Evolutionary conservation across 2,113 vertebrate genomes (phyloP), one percentile per base, ranked within the genome.

Genomic region (Tragelaphus strepsiceros): DNA sequence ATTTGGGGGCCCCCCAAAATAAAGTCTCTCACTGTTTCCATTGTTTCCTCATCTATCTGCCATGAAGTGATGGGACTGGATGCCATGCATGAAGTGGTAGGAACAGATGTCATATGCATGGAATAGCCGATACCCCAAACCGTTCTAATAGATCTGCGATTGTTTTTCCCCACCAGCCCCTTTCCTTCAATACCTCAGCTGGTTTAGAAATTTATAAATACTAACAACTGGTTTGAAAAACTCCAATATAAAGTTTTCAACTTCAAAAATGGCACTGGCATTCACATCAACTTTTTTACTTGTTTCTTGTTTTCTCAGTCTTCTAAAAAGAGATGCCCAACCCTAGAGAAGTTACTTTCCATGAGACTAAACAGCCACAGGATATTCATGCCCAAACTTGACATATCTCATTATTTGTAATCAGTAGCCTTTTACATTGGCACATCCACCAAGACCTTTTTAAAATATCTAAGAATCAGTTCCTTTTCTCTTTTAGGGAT

Each of bases 391-490:
- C 64, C 77, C 62, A 11, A 32, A 94, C 81, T 81, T 94, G 71
- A 89, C 90, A 32, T 92, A 43, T 88, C 35, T 98, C 94, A 78
- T 61, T 81, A 96, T 12, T 95, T 94, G 92, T 94, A 82, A 94
- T 94, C 97, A 96, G 82, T 54, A 91, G 8, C 26, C 59, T 88
- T 98, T 97, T 93, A 96, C 96, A 96, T 81, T 96, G 32, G 6
- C 39, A 84, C 2, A 43, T 28, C 51, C 46, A 89, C 16, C 93
- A 97, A 92, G 74, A 82, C 97, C 88, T 97, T 96, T 97, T 96
- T 61, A 92, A 94, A 98, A 95, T 96, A 28, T 95, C 87, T 96
- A 96, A 93, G 90, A 97, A 97, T 28, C 94, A 62, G 51, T 64
- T 1, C 2, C 54, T 95, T 62, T 81, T 98, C 91, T 93, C 88